Conservation (phyloP, 2,113 vertebrate genomes). For the Procavia capensis region DNA sequence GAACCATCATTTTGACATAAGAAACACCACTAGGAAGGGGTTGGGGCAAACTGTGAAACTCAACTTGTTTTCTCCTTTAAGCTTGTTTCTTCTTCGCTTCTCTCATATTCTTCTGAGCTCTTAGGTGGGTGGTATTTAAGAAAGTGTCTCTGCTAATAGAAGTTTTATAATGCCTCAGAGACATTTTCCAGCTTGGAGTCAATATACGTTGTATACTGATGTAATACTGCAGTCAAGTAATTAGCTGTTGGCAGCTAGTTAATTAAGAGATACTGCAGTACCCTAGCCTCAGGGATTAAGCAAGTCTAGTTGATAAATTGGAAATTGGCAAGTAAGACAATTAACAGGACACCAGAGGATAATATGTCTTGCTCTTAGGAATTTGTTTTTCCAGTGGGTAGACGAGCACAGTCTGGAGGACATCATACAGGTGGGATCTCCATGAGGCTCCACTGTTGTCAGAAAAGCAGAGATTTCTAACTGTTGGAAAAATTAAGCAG, state of each 20-base stretch:
- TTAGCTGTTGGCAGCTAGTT: constrained; percentile 71
- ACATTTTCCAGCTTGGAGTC: constrained; percentile 62
- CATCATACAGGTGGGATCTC: neutral
- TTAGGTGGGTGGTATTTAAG: constrained; percentile 13
- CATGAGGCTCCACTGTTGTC: neutral
- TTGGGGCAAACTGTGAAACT: neutral
- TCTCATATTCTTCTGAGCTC: neutral
- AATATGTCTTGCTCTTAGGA: constrained; percentile 50
- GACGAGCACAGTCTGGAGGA: neutral
- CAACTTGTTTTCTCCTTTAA: neutral
- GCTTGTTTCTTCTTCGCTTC: neutral
- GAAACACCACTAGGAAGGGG: neutral
- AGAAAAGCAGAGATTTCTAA: constrained; percentile 41
- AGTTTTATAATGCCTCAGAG: constrained; percentile 45
- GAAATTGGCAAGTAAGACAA: constrained; percentile 29
- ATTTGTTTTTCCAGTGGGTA: constrained; percentile 20
- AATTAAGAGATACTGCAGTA: constrained; percentile 67
- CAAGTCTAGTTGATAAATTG: constrained; percentile 55
- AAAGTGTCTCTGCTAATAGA: constrained; percentile 34
- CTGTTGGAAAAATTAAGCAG: neutral
- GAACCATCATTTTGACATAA: neutral
- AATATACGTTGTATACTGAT: constrained; percentile 67
- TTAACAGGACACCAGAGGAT: constrained; percentile 36
- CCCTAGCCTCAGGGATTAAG: constrained; percentile 54
- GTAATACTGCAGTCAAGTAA: constrained; percentile 61